These are phyloP conservation scores for Sphecodes monilicornis DNA, from an alignment of 2,888 invertebrate species.

Conservation along the genomic window DNA sequence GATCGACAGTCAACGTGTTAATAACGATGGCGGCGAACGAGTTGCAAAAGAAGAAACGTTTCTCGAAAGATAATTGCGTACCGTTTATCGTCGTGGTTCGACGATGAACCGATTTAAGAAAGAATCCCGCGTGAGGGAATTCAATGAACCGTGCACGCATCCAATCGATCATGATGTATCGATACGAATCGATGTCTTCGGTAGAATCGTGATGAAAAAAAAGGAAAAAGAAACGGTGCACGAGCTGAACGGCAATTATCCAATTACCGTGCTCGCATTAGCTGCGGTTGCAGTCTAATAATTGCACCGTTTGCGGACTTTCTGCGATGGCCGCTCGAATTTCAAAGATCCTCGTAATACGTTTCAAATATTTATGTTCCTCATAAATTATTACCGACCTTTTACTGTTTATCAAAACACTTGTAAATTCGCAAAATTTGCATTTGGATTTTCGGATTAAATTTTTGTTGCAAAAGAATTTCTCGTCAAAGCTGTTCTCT, in stretches of 20 bases:
- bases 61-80: neutral
- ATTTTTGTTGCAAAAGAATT: neutral
- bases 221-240: slow-evolving; percentile 44
- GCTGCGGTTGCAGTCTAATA: slow-evolving; percentile 74
- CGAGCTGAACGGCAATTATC: slow-evolving; percentile 72
- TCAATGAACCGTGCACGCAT: slow-evolving; percentile 37
- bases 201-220: slow-evolving; percentile 28
- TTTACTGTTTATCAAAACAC: neutral
- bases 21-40: neutral
- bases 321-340: neutral
- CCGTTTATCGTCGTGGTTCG: neutral
- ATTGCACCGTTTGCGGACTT: slow-evolving; percentile 66
- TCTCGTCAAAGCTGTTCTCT: no score
- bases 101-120: slow-evolving; percentile 14
- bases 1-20: slow-evolving; percentile 12
- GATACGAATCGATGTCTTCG: slow-evolving; percentile 47
- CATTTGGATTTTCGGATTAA: neutral
- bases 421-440: neutral
- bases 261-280: slow-evolving; percentile 76
- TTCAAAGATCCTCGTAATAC: neutral
- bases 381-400: neutral
- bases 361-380: neutral
- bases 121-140: slow-evolving; percentile 31
- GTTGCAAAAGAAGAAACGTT: neutral
- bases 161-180: slow-evolving; percentile 46